Base-by-base conservation (phyloP, 2,797 vertebrate genomes). In the Sciurus vulgaris region DNA sequence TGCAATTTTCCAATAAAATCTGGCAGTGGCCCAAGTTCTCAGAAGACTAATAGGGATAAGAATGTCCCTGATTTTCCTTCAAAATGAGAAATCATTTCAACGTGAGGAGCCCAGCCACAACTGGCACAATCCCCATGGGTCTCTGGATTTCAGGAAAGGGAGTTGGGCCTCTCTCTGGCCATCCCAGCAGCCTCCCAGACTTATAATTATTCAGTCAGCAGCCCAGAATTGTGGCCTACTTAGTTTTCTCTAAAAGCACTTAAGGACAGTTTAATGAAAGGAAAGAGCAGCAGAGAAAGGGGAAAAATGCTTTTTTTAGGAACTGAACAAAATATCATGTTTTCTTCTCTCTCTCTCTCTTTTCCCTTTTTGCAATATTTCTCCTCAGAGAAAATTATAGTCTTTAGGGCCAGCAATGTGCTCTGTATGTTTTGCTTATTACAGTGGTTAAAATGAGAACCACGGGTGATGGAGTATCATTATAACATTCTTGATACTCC, bases 351-450 rank as follows among this genome's bases (percentile, higher is more conserved):
- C 69, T 78, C 54, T 81, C 89, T 69, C 47, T 15, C 10, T 81
- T 65, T 88, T 30, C 95, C 86, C 74, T 97, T 97, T 97, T 93
- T 94, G 97, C 98, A 98, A 96, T 98, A 98, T 97, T 98, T 98
- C 98, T 98, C 96, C 97, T 97, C 96, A 97, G 97, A 98, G 98
- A 97, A 98, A 98, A 98, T 98, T 98, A 98, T 91, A 98, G 97
- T 91, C 85, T 98, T 95, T 96, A 88, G 95, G 97, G 98, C 98
- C 98, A 98, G 97, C 92, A 98, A 96, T 98, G 98, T 97, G 96
- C 97, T 98, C 97, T 98, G 98, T 98, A 96, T 97, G 89, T 97
- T 98, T 98, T 98, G 98, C 98, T 98, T 98, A 98, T 98, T 98
- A 92, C 97, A 96, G 98, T 0, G 97, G 98, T 98, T 98, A 98